These are phyloP conservation scores for Tricholauxania praeusta DNA, from an alignment of 2,888 invertebrate genomes.

Conservation along the genomic window DNA sequence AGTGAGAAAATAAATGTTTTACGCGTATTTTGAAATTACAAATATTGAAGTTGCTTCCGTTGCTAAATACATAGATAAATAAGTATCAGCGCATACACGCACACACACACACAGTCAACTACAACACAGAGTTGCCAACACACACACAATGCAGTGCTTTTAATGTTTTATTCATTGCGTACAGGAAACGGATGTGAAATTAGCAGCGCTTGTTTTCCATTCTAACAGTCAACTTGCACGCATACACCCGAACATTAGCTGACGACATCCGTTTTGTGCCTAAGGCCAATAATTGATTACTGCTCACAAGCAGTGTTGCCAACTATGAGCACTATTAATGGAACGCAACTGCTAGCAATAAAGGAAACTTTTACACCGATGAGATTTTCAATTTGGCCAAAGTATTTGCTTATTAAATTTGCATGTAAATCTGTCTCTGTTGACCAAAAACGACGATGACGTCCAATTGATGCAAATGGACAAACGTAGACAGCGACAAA, in stretches of 20 bases:
- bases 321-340: no score
- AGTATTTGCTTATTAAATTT: slow-evolving; percentile 68
- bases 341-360: not conserved
- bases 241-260: slow-evolving; percentile 9
- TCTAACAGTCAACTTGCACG: slow-evolving; percentile 12
- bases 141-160: no score
- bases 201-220: slow-evolving; percentile 23
- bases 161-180: slow-evolving; percentile 7
- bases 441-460: slow-evolving; percentile 60
- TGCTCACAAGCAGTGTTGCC: not conserved
- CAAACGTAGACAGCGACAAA: not conserved
- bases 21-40: no score
- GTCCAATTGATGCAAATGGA: not conserved
- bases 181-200: slow-evolving; percentile 30
- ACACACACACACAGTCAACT: no score
- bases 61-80: no score
- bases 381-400: slow-evolving; percentile 67
- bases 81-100: no score
- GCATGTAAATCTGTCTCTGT: slow-evolving; percentile 68
- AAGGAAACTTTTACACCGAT: slow-evolving; percentile 58
- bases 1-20: no score
- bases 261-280: slow-evolving; percentile 8
- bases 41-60: no score
- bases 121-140: no score
- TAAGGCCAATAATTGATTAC: slow-evolving; percentile 21